phyloP scores from a whole-genome alignment of 2,113 vertebrate genomes.

The Rhabdornis inornatus region DNA sequence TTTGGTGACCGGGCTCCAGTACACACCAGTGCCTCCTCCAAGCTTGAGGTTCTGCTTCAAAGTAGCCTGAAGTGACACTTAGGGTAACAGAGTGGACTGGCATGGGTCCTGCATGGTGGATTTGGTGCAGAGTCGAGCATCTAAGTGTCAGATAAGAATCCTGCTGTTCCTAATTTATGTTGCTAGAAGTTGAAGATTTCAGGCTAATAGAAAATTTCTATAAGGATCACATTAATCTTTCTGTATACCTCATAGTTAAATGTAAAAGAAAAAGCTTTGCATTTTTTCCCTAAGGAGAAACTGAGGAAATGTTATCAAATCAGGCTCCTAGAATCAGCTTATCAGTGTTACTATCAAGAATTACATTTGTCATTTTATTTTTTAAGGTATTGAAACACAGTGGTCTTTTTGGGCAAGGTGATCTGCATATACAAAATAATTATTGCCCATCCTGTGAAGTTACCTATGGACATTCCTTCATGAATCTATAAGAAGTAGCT shows the following conservation, averaged over 20 bases:
- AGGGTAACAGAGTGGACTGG: not conserved
- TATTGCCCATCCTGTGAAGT: not conserved
- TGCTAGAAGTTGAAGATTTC: not conserved
- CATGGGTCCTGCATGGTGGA: not conserved
- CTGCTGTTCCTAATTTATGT: not conserved
- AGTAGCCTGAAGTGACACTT: not conserved
- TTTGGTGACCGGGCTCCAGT: not conserved
- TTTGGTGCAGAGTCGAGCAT: not conserved
- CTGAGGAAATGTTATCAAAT: not conserved
- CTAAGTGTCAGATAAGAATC: not conserved
- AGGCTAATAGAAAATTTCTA: not conserved
- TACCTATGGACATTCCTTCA: not conserved
- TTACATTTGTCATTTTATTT: not conserved
- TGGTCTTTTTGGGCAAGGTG: not conserved
- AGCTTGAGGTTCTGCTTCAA: not conserved
- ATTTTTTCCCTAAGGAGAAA: not conserved
- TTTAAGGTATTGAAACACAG: not conserved
- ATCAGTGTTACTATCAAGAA: not conserved
- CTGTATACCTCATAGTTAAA: not conserved
- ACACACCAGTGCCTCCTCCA: not conserved
- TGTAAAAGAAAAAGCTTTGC: not conserved
- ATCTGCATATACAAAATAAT: not conserved
- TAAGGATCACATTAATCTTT: not conserved
- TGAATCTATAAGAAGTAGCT: not conserved
- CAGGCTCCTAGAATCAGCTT: not conserved